These are phyloP conservation scores for Lasiurus cinereus DNA, from an alignment of 2,113 vertebrate species.

Conservation along the genomic window DNA sequence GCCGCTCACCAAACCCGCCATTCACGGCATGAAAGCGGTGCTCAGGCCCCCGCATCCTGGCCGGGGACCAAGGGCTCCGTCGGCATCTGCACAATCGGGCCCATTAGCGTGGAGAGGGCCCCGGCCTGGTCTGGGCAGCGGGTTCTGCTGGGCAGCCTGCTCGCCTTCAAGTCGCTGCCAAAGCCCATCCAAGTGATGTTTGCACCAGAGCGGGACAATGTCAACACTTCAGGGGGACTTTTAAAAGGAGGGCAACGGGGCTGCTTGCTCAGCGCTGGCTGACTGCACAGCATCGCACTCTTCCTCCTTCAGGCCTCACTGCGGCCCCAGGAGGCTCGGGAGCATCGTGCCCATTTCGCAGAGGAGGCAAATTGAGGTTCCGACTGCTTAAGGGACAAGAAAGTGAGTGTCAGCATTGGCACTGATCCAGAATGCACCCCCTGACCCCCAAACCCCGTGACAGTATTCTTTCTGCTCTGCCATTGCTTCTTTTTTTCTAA, in stretches of 20 bases:
- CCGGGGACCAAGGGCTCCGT: slow-evolving; percentile 49
- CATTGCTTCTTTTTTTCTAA: not conserved
- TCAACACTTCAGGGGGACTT: not conserved
- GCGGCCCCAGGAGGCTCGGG: not conserved
- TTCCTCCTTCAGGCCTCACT: not conserved
- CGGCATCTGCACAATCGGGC: slow-evolving; percentile 52
- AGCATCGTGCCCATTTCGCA: not conserved
- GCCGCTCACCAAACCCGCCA: slow-evolving; percentile 43
- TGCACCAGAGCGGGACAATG: not conserved
- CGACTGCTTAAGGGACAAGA: not conserved
- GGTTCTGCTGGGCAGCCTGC: slow-evolving; percentile 14
- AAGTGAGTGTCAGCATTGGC: not conserved
- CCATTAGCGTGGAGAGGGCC: slow-evolving; percentile 52
- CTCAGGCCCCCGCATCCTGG: slow-evolving; percentile 15
- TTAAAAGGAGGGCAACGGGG: not conserved
- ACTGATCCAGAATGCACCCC: not conserved
- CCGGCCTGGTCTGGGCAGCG: not conserved
- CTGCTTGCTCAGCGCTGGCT: not conserved
- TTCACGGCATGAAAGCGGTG: slow-evolving; percentile 60
- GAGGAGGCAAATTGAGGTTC: not conserved
- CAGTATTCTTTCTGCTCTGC: not conserved
- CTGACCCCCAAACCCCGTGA: not conserved
- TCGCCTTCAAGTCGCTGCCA: slow-evolving; percentile 22
- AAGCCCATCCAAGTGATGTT: not conserved
- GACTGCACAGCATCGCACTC: rapidly evolving